These are phyloP conservation scores for Pterocles burchelli DNA, from an alignment of 2,113 vertebrate genomes.

Conservation along the genomic window DNA sequence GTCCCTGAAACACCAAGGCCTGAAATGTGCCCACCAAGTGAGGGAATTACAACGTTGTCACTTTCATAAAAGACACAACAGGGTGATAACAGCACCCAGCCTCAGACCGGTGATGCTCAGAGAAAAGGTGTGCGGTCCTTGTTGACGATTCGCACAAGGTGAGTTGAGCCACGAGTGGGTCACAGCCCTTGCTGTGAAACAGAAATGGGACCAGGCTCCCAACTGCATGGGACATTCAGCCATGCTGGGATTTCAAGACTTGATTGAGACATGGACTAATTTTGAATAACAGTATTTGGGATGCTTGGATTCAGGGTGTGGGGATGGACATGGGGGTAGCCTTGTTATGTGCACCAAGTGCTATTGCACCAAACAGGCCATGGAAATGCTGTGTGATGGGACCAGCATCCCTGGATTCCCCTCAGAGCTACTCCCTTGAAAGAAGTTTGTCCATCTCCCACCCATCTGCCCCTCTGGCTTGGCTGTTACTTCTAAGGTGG, in stretches of 20 bases:
- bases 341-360: accelerated
- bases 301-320: neutral
- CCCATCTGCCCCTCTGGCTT: neutral
- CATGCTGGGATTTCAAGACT: accelerated
- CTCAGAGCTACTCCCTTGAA: neutral
- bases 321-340: accelerated
- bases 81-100: neutral
- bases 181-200: neutral
- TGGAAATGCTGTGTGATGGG: neutral
- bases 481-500: neutral
- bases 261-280: neutral
- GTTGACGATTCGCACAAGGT: accelerated
- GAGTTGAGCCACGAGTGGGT: neutral
- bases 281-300: neutral
- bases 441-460: neutral
- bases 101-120: neutral
- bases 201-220: neutral
- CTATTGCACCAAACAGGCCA: accelerated
- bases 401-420: neutral
- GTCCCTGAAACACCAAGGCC: neutral
- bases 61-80: neutral
- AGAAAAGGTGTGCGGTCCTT: accelerated
- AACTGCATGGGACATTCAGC: neutral
- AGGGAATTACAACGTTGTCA: neutral
- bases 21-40: neutral